Evolutionary conservation across 2,888 invertebrate species (phyloP).

Genomic region (Sarcophaga carnaria): DNA sequence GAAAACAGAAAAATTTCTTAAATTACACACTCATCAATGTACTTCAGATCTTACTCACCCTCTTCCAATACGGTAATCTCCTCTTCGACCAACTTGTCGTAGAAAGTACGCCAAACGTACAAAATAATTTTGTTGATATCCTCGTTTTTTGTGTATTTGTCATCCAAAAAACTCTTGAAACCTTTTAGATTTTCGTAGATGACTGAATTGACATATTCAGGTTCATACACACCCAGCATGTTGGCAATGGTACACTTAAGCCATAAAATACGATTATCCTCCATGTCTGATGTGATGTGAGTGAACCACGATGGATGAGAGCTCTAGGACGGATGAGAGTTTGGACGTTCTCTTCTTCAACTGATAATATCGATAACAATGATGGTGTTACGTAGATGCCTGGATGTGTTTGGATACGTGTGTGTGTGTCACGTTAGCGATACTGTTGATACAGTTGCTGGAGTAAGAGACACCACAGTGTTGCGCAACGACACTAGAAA

Average conservation of each 20-base stretch:
- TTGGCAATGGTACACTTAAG: conserved; percentile 85
- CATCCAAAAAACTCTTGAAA: conserved; percentile 83
- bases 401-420: neutral
- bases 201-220: conserved; percentile 76
- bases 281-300: conserved; percentile 60
- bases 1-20: conserved; percentile 59
- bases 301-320: neutral
- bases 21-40: conserved; percentile 50
- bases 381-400: neutral
- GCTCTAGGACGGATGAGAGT: neutral
- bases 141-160: conserved; percentile 82
- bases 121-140: conserved; percentile 85
- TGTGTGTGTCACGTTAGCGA: neutral
- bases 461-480: conserved; percentile 23
- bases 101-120: conserved; percentile 87
- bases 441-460: neutral
- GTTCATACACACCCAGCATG: conserved; percentile 79
- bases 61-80: conserved; percentile 88
- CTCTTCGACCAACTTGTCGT: conserved; percentile 88
- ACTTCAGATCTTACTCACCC: conserved; percentile 83
- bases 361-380: neutral
- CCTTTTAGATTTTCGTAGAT: conserved; percentile 83
- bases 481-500: conserved; percentile 9
- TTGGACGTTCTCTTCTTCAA: neutral
- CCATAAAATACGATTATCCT: conserved; percentile 86